Evolutionary conservation across 2,888 invertebrate species (phyloP).

Genomic region (Dioctria rufipes): DNA sequence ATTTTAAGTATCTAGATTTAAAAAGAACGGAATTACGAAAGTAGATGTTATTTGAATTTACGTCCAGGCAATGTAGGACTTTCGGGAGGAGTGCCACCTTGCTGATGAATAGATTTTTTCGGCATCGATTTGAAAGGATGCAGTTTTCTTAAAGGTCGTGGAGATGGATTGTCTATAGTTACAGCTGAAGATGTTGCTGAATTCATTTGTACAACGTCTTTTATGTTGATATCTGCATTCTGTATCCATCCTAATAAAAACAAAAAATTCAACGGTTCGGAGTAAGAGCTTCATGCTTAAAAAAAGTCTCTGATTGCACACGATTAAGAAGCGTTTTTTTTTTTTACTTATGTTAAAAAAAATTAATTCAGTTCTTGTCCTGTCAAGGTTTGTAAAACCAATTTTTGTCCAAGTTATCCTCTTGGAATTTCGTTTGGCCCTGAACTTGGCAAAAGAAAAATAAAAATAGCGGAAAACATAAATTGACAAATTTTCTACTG

Average conservation of each 20-base stretch:
- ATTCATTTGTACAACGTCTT: constrained; percentile 62
- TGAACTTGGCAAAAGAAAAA: constrained; percentile 26
- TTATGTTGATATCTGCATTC: constrained; percentile 67
- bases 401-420: constrained; percentile 32
- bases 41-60: constrained; percentile 66
- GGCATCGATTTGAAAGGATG: constrained; percentile 67
- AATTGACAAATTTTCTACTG: not conserved
- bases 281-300: not conserved
- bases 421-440: constrained; percentile 23
- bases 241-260: constrained; percentile 68
- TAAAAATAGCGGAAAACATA: constrained; percentile 13
- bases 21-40: constrained; percentile 31
- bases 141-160: constrained; percentile 68
- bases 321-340: not conserved
- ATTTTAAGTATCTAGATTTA: constrained; percentile 5
- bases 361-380: constrained; percentile 41
- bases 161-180: constrained; percentile 68
- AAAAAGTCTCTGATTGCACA: not conserved
- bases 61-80: constrained; percentile 70
- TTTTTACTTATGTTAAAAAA: constrained; percentile 25
- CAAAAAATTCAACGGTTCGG: constrained; percentile 1
- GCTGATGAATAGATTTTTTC: constrained; percentile 66
- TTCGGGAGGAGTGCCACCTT: constrained; percentile 65
- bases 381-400: constrained; percentile 37
- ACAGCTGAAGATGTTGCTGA: constrained; percentile 62